Base-by-base conservation (phyloP, 2,113 vertebrate species). In the Ifrita kowaldi region DNA sequence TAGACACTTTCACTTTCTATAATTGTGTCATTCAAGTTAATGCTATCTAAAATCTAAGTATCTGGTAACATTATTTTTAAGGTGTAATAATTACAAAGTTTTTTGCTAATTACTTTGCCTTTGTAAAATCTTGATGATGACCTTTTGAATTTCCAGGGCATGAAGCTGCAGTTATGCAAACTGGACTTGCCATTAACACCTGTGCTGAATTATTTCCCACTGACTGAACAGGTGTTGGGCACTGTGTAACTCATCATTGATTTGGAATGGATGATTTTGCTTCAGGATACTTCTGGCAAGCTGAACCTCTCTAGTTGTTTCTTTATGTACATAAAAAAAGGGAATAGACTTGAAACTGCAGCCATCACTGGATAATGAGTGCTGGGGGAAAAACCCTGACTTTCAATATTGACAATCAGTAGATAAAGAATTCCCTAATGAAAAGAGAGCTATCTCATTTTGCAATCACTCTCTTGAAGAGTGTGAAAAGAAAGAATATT, bases 191-290 rank as follows among this genome's bases (percentile, higher is more conserved):
- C 24, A 64, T 74, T 79, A 91, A 81, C 46, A 93, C 39, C 22
- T 52, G 39, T 83, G 46, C 22, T 87, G n/a, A 87, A 19, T 67
- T 89, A 55, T 76, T 95, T 92, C 79, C 63, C 35, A 84, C 73
- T 93, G 73, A 64, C 56, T 87, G 76, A 95, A 89, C 83, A 93
- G 84, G 57, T 95, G 56, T 86, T 89, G 33, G 39, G 41, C 55
- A 83, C 60, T 77, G 21, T 77, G 63, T 57, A 90, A 71, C 44
- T 85, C 68, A 46, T 90, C 67, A 59, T 50, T 76, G 33, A 32
- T 92, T 81, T 62, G 41, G 37, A 91, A 85, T 33, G 37, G 53
- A 64, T 87, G 33, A 84, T 84, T 89, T 93, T 95, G 69, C 62
- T 87, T 95, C 50, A 76, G 87, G 65, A 87, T 84, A 73, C 23